Evolutionary conservation across 1,140 invertebrate genomes (phyloP), one percentile per base, ranked within the genome.

Genomic region (Ectropis grisescens): DNA sequence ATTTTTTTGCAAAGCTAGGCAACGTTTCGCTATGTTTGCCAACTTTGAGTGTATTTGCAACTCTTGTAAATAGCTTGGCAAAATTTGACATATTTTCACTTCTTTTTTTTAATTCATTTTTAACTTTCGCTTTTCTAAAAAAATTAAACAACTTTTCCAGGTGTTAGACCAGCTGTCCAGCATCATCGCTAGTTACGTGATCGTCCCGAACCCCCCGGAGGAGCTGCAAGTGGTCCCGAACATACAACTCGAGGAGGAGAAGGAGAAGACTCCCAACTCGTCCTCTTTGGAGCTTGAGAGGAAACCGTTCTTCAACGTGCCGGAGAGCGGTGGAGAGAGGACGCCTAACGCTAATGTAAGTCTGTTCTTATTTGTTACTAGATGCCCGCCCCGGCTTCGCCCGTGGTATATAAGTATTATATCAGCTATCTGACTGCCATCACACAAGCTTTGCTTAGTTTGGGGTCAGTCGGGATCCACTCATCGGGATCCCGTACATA

Each of bases 211-310:
- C 12, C 62, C 78, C 6, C 57, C 62, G 0, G 81, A 83, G 34
- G 79, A 83, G 2, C 37, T 82, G 6, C 79, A 83, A 45, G 82
- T 83, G 5, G 82, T 83, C 2, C 82, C 82, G 0, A 66, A 82
- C 14, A 39, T 83, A 2, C 46, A 57, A 1, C 14, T 82, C 9
- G 71, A 82, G 2, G 70, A 80, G 11, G 58, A 67, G 2, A 67
- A 65, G 23, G 60, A 66, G 7, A 62, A 58, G 13, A 29, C 56
- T 0, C 37, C 13, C 1, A 29, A 39, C 12, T 32, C 35, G 15
- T 43, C 43, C 3, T 56, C 58, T 0, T 48, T 23, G 1, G 58
- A 66, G 19, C 37, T 62, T 1, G 64, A 71, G 8, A 64, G 46
- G 27, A 79, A 72, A 31, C 60, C 62, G 0, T 54, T 67, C 7